These are phyloP conservation scores for Alloscopus bannaensis DNA, from an alignment of 2,888 invertebrate species.

Conservation along the genomic window DNA sequence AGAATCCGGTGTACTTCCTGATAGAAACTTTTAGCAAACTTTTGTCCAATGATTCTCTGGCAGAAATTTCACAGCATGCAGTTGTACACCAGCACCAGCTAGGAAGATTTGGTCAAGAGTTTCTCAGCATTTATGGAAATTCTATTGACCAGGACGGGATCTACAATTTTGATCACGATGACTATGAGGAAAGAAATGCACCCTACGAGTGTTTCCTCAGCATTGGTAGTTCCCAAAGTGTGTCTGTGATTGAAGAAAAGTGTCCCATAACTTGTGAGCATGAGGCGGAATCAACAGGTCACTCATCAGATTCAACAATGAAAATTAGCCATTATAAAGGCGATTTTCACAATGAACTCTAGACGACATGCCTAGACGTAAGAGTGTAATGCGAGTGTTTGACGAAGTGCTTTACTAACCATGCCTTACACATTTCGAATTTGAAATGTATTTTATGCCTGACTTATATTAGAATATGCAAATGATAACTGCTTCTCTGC, in stretches of 20 bases:
- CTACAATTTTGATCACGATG: conserved; percentile 31
- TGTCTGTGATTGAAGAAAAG: conserved; percentile 25
- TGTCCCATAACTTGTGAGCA: conserved; percentile 26
- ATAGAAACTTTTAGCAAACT: conserved; percentile 36
- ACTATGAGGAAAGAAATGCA: not conserved
- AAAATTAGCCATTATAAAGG: not conserved
- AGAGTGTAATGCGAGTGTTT: too few species aligned
- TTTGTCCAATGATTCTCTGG: conserved; percentile 22
- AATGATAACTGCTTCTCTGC: too few species aligned
- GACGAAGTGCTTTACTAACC: too few species aligned
- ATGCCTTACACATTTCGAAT: too few species aligned
- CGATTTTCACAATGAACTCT: conserved; percentile 19
- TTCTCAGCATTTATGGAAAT: conserved; percentile 26
- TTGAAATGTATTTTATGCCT: too few species aligned
- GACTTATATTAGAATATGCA: too few species aligned
- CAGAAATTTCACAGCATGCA: not conserved
- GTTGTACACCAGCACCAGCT: conserved; percentile 20
- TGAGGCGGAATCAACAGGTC: not conserved
- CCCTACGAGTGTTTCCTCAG: conserved; percentile 40
- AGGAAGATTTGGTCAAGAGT: conserved; percentile 32
- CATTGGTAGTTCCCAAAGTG: conserved; percentile 38
- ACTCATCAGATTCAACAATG: not conserved
- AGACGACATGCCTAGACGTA: not conserved
- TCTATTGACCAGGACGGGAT: conserved; percentile 41
- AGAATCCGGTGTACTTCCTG: conserved; percentile 25